A percentile compares a stretch with the other conserved stretches of the same genome.
phyloP scores from a whole-genome alignment of 2,888 invertebrate species.

The Cephonodes hylas region DNA sequence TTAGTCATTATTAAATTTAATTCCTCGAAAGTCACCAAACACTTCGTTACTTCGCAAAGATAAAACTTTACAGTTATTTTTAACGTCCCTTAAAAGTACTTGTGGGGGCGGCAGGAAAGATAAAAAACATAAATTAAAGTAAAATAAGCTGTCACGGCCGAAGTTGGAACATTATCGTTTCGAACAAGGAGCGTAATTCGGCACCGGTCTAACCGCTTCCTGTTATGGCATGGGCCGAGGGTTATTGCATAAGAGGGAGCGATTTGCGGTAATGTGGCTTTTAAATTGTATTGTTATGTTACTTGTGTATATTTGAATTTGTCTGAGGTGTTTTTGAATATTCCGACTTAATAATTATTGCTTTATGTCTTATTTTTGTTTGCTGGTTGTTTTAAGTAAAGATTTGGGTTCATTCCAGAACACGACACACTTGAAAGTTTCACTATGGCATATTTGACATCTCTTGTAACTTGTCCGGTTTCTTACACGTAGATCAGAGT shows the following conservation, averaged over 20 bases:
- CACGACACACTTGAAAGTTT: too few relatives aligned
- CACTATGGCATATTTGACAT: too few relatives aligned
- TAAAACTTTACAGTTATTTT: constrained; percentile 31
- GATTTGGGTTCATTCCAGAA: too few relatives aligned
- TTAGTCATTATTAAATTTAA: not conserved
- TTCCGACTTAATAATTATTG: too few relatives aligned
- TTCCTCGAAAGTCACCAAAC: not conserved
- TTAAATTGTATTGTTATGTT: not conserved
- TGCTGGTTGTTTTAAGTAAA: not conserved
- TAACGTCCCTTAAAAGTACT: constrained; percentile 16
- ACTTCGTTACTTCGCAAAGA: constrained; percentile 12
- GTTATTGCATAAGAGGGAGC: not conserved
- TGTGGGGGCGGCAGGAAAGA: constrained; percentile 29
- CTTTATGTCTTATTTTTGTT: too few relatives aligned
- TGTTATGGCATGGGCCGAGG: constrained; percentile 19
- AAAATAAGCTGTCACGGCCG: constrained; percentile 50
- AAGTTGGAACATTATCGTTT: constrained; percentile 53
- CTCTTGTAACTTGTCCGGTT: too few relatives aligned
- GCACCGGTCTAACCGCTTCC: constrained; percentile 45
- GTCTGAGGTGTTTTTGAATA: too few relatives aligned
- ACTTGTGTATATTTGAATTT: not conserved
- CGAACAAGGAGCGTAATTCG: constrained; percentile 41
- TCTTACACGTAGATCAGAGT: too few relatives aligned
- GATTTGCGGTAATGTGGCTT: not conserved
- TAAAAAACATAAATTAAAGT: constrained; percentile 54